Evolutionary conservation across 2,888 invertebrate genomes (phyloP), one percentile per base, ranked within the genome.

Genomic region (Hipparchia semele): DNA sequence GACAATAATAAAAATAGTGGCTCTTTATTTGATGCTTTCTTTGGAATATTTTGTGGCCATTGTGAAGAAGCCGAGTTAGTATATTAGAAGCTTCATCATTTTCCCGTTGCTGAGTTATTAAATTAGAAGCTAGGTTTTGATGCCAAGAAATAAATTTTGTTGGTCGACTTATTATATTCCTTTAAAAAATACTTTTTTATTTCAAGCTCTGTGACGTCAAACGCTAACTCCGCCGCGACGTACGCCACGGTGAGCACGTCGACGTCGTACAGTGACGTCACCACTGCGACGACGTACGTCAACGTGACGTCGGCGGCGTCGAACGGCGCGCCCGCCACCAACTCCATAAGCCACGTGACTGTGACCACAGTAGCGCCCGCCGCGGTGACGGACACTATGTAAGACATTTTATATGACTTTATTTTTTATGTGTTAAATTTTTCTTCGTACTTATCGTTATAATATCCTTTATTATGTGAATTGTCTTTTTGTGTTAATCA

Each of bases 351-450:
- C n/a, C 72, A 78, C 49, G 73, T 78, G 6, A 61, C 80, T 1
- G 77, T 76, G 3, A 69, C 79, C 0, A 74, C 79, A 0, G 77
- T 78, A 4, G 67, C 81, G 12, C 76, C 84, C 2, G 80, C 76
- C 9, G 75, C 80, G 6, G 77, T 82, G 59, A 76, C 80, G 23
- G 82, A 79, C 59, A 76, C 80, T n/a, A 73, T 79, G 85, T 87
- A 72, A 83, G 84, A 39, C 2, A 39, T 39, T 39, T 39, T 39
- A 39, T 39, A 39, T 23, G 23, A 39, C 5, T 39, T 39, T 39
- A 39, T 39, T 39, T 39, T 39, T 39, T 39, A 39, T 39, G 39
- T 39, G 39, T 39, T 39, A 39, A 39, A 39, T 2, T 39, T 39
- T 39, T 39, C 39, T 39, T 39, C 5, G 39, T 39, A 39, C 39